Evolutionary conservation across 1,140 invertebrate genomes (phyloP).

Genomic region (Diabrotica undecimpunctata): DNA sequence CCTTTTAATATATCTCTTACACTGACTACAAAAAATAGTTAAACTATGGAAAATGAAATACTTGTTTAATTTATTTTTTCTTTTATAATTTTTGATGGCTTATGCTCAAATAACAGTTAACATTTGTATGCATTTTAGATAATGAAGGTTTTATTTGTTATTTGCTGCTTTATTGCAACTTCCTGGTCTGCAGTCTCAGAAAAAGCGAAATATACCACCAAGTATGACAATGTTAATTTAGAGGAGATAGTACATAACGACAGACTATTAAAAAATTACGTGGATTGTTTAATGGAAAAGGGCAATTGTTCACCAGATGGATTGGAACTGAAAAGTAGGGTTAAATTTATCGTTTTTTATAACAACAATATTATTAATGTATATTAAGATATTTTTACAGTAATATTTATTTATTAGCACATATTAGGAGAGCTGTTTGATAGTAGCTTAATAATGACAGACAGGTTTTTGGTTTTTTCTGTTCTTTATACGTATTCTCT

Average conservation of each 20-base stretch:
- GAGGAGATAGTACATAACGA: conserved; percentile 65
- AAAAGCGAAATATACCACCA: conserved; percentile 58
- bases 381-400: too few relatives aligned
- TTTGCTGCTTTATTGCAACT: background rate
- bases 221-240: conserved; percentile 69
- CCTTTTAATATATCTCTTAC: too few relatives aligned
- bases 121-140: background rate
- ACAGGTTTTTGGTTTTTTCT: too few relatives aligned
- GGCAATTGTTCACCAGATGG: conserved; percentile 69
- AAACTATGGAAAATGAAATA: too few relatives aligned
- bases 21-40: too few relatives aligned
- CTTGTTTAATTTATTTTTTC: too few relatives aligned
- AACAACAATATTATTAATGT: too few relatives aligned
- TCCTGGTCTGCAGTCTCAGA: conserved; percentile 1
- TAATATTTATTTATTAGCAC: too few relatives aligned
- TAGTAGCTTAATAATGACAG: too few relatives aligned
- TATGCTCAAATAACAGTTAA: background rate
- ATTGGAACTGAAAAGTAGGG: conserved; percentile 65
- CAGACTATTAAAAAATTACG: conserved; percentile 61
- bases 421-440: too few relatives aligned
- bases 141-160: background rate
- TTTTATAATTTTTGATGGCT: too few relatives aligned
- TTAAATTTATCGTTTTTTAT: conserved; percentile 21
- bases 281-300: conserved; percentile 64
- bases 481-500: too few relatives aligned